Evolutionary conservation across 2,888 invertebrate species (phyloP), one percentile per base, ranked within the genome.

Genomic region (Ceraclea dissimilis): DNA sequence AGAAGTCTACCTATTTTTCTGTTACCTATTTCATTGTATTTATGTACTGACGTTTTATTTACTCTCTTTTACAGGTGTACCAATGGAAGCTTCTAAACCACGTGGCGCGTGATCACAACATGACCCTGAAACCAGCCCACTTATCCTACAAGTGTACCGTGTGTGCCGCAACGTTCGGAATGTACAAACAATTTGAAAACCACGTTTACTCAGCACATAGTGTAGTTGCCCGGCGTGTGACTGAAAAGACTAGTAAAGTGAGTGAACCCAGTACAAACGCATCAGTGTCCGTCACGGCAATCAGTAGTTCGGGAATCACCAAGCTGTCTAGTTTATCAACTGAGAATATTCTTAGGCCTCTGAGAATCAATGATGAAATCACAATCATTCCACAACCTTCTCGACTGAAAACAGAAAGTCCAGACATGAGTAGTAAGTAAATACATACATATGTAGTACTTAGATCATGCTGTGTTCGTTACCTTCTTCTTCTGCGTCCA

Each of bases 111-210:
- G 93, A 93, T 72, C 95, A 95, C 74, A 90, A 88, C 67, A 85
- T 93, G 81, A 90, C 90, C 33, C 73, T 95, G 63, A 93, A 94
- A 69, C 93, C 94, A 19, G 94, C 93, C 34, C 93, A 94, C 71
- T 78, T 94, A 56, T 93, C 93, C 26, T 94, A 94, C 79, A 94
- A 94, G 73, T 94, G 94, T 73, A 94, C 93, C 11, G 93, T 94
- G 22, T 94, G 94, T 71, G 92, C 93, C 39, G 93, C 93, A 20
- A 93, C 93, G 2, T 94, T 94, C 68, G 91, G 91, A 66, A 92
- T 93, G 90, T 94, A 94, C 79, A 92, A 92, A 74, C 88, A 92
- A 67, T 94, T 94, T 66, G 93, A 94, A 70, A 93, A 88, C 70
- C 94, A 94, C 70, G 93, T 94, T 5, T 94, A 93, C 68, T 91